Conservation (phyloP, 2,888 invertebrate genomes). For the Epinotia brunnichana region DNA sequence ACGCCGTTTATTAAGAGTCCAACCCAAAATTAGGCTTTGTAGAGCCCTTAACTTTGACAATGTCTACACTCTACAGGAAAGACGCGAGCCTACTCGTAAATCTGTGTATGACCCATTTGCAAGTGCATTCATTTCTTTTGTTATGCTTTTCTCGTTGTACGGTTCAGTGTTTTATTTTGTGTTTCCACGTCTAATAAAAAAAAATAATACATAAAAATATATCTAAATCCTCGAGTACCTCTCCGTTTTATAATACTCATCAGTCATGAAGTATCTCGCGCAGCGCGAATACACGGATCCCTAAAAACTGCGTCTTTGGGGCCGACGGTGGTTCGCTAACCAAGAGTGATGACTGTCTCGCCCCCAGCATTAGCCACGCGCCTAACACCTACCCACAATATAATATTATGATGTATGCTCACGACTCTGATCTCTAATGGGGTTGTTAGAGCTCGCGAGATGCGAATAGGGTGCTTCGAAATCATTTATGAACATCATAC, state of each 20-base stretch:
- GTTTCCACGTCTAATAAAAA: not conserved
- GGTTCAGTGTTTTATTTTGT: not conserved
- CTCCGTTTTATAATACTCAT: slow-evolving; percentile 21
- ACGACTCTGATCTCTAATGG: slow-evolving; percentile 21
- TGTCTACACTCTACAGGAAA: too few relatives aligned
- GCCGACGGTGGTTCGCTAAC: slow-evolving; percentile 66
- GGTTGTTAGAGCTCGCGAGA: slow-evolving; percentile 14
- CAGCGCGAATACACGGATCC: not conserved
- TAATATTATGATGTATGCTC: slow-evolving; percentile 43
- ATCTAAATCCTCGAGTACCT: slow-evolving; percentile 2
- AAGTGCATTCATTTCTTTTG: too few relatives aligned
- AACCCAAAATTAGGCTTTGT: too few relatives aligned
- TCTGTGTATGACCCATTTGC: too few relatives aligned
- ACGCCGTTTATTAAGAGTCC: too few relatives aligned
- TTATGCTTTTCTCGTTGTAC: too few relatives aligned
- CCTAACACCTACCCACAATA: slow-evolving; percentile 55
- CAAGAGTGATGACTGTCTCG: slow-evolving; percentile 77
- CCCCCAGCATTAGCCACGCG: slow-evolving; percentile 75
- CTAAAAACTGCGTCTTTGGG: slow-evolving; percentile 74
- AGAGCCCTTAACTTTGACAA: too few relatives aligned
- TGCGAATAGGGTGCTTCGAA: slow-evolving; percentile 2
- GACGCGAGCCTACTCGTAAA: too few relatives aligned
- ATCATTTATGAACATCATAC: not conserved
- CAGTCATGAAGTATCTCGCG: slow-evolving; percentile 18
- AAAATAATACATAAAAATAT: not conserved